phyloP scores from a whole-genome alignment of 2,797 vertebrate genomes.

The Tragopan temminckii region DNA sequence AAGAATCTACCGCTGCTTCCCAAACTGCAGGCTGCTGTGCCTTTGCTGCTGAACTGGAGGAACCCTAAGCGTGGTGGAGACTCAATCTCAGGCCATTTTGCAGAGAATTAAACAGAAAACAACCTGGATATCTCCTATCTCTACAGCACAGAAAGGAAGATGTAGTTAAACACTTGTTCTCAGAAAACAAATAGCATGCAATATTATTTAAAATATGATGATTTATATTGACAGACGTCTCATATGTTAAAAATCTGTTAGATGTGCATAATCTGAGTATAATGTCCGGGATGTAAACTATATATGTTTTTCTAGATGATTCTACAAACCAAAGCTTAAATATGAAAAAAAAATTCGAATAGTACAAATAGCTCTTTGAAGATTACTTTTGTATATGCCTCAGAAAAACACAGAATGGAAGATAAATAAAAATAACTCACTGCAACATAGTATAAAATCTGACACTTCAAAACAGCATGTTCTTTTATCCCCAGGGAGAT shows the following conservation, averaged over 20 bases:
- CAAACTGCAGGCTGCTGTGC: background rate
- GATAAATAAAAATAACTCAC: conserved; percentile 79
- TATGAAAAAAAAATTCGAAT: conserved; percentile 51
- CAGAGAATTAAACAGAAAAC: background rate
- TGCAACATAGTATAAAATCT: conserved; percentile 73
- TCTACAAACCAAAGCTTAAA: conserved; percentile 73
- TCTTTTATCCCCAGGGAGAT: conserved; percentile 74
- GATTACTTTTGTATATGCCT: conserved; percentile 73
- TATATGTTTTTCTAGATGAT: conserved; percentile 4
- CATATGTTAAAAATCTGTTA: conserved; percentile 35
- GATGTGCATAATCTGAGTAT: background rate
- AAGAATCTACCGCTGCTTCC: background rate
- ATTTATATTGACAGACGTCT: background rate
- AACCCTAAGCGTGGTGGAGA: background rate
- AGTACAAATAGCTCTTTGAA: conserved; percentile 76
- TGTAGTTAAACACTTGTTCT: background rate
- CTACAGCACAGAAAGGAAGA: background rate
- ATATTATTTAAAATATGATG: background rate
- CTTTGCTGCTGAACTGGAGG: background rate
- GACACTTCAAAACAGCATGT: conserved; percentile 77
- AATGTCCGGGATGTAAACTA: background rate
- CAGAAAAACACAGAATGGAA: conserved; percentile 70
- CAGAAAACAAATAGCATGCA: background rate
- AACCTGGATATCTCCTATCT: background rate
- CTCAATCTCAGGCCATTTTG: background rate